Conservation (phyloP, 2,888 invertebrate species). For the Portevinia maculata region DNA sequence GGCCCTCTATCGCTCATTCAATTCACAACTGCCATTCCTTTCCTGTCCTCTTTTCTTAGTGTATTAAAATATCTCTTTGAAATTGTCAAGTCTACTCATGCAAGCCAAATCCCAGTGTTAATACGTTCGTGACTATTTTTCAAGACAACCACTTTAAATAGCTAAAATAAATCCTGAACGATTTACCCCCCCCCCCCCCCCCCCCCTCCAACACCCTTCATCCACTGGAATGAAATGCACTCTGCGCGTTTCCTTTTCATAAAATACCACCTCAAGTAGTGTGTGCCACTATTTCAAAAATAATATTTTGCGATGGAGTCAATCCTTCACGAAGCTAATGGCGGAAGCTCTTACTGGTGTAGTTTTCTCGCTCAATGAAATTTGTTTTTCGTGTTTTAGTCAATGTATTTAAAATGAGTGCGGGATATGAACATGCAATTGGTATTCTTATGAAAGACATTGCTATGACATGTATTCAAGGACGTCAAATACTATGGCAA, state of each 20-base stretch:
- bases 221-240: conserved; percentile 23
- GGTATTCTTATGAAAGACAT: not conserved
- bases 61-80: conserved; percentile 11
- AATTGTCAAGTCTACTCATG: conserved; percentile 19
- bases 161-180: conserved; percentile 12
- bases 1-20: not conserved
- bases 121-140: conserved; percentile 47
- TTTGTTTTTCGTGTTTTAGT: not conserved
- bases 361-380: conserved; percentile 1
- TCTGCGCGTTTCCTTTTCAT: not conserved
- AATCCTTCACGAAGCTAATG: not conserved
- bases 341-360: conserved; percentile 1
- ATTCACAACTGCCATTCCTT: not conserved
- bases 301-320: conserved; percentile 8
- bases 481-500: conserved; percentile 13
- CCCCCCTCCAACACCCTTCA: no score
- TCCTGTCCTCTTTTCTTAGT: not conserved
- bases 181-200: not conserved
- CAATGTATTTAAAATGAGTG: conserved; percentile 5
- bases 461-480: not conserved
- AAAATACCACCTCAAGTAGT: conserved; percentile 4
- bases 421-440: conserved; percentile 12
- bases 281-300: conserved; percentile 7
- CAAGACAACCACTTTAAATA: conserved; percentile 39
- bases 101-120: conserved; percentile 35